Base-by-base conservation (phyloP, 2,888 invertebrate species). In the Chaetogeoica ovagalla region DNA sequence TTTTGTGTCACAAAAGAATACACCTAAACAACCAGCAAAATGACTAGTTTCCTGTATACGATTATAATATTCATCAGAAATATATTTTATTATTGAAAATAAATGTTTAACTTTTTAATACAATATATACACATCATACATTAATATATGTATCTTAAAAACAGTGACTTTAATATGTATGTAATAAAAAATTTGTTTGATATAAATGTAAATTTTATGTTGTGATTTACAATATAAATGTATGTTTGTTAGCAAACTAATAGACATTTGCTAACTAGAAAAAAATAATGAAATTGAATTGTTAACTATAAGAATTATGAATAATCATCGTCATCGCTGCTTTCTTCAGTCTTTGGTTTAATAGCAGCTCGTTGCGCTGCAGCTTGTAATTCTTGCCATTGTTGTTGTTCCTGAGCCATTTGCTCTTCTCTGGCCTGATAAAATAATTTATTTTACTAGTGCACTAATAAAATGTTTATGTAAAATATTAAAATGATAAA, bases 331-430 rank as follows among this genome's bases (percentile, higher is more conserved):
- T 89, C 89, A 82, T 89, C 89, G 83, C 89, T 89, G 77, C 88
- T 87, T 83, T 88, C 88, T 81, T 87, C 87, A 17, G 86, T 85
- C 70, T 89, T 83, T 86, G 86, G 0, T 87, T 86, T 37, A 39
- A 70, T 63, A 52, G 77, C 77, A 62, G 77, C 77, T 63, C 55
- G 69, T 63, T 79, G 77, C 9, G 77, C 77, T 52, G 87, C 88
- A 79, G 90, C 91, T 84, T 95, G 96, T 84, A 96, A 88, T 84
- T 94, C 91, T 83, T 93, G 89, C 95, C 96, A 96, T 85, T 97
- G 95, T 83, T 89, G 88, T 84, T 96, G 96, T 85, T 97, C 96
- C 83, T 95, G 93, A 83, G 94, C 94, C 81, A 96, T 96, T 87
- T 97, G 96, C 86, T 96, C 94, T 86, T 95, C 95, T 83, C 96